These are phyloP conservation scores for Pollenia angustigena DNA, from an alignment of 2,888 invertebrate species.

Conservation along the genomic window DNA sequence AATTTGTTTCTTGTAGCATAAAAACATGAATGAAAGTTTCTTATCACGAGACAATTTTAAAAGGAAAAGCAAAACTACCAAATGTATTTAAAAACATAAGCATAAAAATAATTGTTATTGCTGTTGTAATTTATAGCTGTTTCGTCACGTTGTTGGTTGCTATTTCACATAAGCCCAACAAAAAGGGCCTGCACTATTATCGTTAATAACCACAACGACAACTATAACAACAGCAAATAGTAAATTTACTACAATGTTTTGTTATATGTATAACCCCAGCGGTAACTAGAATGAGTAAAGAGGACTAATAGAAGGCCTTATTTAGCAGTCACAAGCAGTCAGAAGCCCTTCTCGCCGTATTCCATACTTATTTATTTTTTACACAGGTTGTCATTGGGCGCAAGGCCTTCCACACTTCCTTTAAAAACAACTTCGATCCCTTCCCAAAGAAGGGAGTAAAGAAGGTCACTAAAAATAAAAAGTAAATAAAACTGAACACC, in stretches of 20 bases:
- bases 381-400: no score
- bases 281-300: no score
- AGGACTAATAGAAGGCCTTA: no score
- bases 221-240: conserved; percentile 1
- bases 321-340: no score
- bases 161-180: neutral
- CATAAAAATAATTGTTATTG: conserved; percentile 56
- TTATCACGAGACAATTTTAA: conserved; percentile 14
- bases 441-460: no score
- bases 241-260: conserved; percentile 1
- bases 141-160: conserved; percentile 31
- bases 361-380: no score
- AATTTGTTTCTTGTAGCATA: conserved; percentile 7
- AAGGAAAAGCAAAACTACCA: conserved; percentile 7
- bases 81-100: conserved; percentile 45
- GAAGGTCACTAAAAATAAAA: no score
- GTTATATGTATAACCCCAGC: neutral
- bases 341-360: no score
- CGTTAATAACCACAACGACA: conserved; percentile 42
- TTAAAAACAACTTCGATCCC: no score
- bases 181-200: conserved; percentile 21
- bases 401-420: no score
- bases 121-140: conserved; percentile 59
- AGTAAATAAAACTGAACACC: no score
- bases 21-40: conserved; percentile 13